Evolutionary conservation across 2,113 vertebrate species (phyloP).

Genomic region (Entosphenus tridentatus): DNA sequence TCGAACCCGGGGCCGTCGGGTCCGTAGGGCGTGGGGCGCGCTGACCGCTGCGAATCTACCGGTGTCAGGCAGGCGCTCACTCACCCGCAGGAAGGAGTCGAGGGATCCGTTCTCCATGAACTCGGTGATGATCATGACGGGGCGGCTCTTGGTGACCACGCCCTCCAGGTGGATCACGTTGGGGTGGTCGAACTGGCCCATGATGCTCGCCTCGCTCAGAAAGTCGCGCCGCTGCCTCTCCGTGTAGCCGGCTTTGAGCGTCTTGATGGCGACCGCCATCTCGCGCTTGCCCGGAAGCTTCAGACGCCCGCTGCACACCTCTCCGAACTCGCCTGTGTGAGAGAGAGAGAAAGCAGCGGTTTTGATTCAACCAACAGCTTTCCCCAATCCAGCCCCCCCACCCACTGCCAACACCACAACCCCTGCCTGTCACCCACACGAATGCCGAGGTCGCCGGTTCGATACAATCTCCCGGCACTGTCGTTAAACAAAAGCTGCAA

Average conservation of each 20-base stretch:
- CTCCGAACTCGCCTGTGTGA: conserved; percentile 71
- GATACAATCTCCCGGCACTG: background rate
- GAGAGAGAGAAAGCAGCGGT: background rate
- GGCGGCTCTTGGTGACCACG: conserved; percentile 86
- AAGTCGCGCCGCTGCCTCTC: conserved; percentile 93
- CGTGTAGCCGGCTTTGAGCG: conserved; percentile 70
- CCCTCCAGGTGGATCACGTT: conserved; percentile 92
- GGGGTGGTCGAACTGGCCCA: conserved; percentile 96
- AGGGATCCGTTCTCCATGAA: conserved; percentile 96
- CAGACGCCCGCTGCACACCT: conserved; percentile 87
- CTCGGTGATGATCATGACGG: conserved; percentile 95
- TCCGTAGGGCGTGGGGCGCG: too few species aligned
- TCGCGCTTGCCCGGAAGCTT: conserved; percentile 83
- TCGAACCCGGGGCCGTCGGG: too few species aligned
- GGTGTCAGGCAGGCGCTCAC: conserved; percentile 9
- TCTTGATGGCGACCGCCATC: conserved; percentile 93
- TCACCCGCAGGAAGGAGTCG: conserved; percentile 86
- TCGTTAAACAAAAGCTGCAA: too few species aligned
- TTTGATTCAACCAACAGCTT: background rate
- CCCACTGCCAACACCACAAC: background rate
- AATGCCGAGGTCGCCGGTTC: conserved; percentile 1
- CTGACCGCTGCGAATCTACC: background rate
- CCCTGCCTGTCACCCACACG: background rate
- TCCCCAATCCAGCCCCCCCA: too few species aligned
- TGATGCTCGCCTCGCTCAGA: conserved; percentile 87